phyloP scores from a whole-genome alignment of 2,888 invertebrate species.

The Phyllotreta cruciferae region DNA sequence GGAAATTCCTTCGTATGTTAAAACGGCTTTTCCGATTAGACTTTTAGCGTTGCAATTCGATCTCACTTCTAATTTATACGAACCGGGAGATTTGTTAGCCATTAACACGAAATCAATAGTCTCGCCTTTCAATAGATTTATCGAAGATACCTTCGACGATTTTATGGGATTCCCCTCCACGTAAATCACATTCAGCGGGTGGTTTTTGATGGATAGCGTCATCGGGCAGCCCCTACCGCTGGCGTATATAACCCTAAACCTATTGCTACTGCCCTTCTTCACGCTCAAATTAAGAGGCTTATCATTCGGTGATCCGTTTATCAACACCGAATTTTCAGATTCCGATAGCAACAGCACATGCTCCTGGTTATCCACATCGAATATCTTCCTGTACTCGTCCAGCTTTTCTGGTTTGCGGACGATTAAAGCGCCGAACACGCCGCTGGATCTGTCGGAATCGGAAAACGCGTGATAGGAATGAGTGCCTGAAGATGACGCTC shows the following conservation, averaged over 20 bases:
- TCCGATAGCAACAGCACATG: slow-evolving; percentile 76
- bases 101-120: slow-evolving; percentile 76
- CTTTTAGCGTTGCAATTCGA: slow-evolving; percentile 63
- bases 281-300: slow-evolving; percentile 62
- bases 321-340: slow-evolving; percentile 67
- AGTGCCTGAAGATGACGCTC: slow-evolving; percentile 72
- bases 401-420: slow-evolving; percentile 70
- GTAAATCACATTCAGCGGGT: slow-evolving; percentile 70
- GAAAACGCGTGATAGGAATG: slow-evolving; percentile 78
- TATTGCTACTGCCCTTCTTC: slow-evolving; percentile 66
- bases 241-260: slow-evolving; percentile 72
- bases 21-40: slow-evolving; percentile 63
- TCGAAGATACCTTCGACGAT: slow-evolving; percentile 65
- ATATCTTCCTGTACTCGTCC: slow-evolving; percentile 68
- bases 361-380: slow-evolving; percentile 74
- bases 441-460: slow-evolving; percentile 72
- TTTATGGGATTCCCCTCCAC: slow-evolving; percentile 74
- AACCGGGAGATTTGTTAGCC: slow-evolving; percentile 65
- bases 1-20: slow-evolving; percentile 57
- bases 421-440: slow-evolving; percentile 74
- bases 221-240: slow-evolving; percentile 76
- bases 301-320: slow-evolving; percentile 68
- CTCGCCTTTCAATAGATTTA: slow-evolving; percentile 74
- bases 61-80: slow-evolving; percentile 70
- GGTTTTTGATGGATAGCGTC: slow-evolving; percentile 70